A percentile compares a stretch with the other conserved stretches of the same genome.
Evolutionary conservation across 2,797 vertebrate species (phyloP).

Genomic region (Pygocentrus nattereri): DNA sequence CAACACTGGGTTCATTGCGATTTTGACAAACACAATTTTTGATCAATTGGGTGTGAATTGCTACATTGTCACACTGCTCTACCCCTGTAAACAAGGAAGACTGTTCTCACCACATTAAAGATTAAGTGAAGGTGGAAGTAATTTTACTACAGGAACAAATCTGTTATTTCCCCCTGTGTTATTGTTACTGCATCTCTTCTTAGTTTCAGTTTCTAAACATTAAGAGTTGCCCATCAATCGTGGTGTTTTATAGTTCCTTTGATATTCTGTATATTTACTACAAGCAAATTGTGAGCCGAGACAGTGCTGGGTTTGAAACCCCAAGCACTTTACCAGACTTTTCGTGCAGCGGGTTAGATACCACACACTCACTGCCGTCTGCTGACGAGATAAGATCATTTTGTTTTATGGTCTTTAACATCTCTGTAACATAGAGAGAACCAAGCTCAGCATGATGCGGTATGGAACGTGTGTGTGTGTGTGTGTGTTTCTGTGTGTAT

Average conservation of each 20-base stretch:
- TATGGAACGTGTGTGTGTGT: conserved; percentile 40
- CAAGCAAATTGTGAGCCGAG: background rate
- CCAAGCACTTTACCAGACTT: conserved; percentile 1
- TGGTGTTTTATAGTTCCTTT: conserved; percentile 9
- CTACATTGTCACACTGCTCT: background rate
- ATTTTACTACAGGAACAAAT: conserved; percentile 12
- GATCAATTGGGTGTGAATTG: conserved; percentile 9
- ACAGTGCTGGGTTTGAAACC: background rate
- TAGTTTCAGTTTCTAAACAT: conserved; percentile 6
- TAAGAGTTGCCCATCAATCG: conserved; percentile 9
- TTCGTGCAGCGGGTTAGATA: background rate
- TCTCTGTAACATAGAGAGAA: conserved; percentile 18
- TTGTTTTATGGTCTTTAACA: conserved; percentile 8
- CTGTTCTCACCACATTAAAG: conserved; percentile 34
- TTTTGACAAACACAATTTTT: background rate
- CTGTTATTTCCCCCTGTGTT: background rate
- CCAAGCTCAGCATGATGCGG: conserved; percentile 12
- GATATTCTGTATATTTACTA: conserved; percentile 26
- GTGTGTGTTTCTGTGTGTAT: conserved; percentile 23
- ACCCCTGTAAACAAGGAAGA: background rate
- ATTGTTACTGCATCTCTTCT: conserved; percentile 7
- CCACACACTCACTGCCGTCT: background rate
- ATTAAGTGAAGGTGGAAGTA: conserved; percentile 15
- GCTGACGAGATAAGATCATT: conserved; percentile 3
- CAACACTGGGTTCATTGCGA: background rate